Percentiles rank a stretch among this genome's conserved stretches.
These are phyloP conservation scores for Ptiloglossa arizonensis DNA, from an alignment of 1,140 invertebrate genomes.

Conservation along the genomic window DNA sequence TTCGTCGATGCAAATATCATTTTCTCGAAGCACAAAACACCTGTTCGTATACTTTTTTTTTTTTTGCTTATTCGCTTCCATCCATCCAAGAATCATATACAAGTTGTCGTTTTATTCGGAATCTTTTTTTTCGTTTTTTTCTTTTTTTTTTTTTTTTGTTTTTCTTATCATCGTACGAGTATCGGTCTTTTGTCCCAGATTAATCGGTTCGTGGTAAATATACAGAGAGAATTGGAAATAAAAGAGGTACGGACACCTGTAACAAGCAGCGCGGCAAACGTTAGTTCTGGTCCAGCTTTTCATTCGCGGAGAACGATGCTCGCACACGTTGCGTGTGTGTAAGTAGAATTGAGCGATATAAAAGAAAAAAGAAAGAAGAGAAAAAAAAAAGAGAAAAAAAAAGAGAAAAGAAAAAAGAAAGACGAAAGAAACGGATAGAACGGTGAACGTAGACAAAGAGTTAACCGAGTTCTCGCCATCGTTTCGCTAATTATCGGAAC, in stretches of 20 bases:
- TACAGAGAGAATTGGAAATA: too few species aligned
- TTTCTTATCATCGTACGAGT: background rate
- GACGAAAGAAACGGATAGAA: background rate
- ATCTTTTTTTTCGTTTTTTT: background rate
- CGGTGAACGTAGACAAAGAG: slow-evolving; percentile 3
- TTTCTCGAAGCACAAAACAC: background rate
- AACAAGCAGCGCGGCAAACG: too few species aligned
- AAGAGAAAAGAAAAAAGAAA: background rate
- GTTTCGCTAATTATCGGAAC: background rate
- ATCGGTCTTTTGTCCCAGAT: background rate
- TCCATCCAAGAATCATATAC: slow-evolving; percentile 13
- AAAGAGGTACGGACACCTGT: too few species aligned
- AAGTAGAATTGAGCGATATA: too few species aligned
- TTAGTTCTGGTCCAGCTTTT: too few species aligned
- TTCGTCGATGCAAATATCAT: background rate
- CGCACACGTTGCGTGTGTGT: background rate
- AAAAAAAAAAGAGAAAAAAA: background rate
- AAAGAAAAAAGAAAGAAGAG: too few species aligned
- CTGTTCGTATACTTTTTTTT: slow-evolving; percentile 3
- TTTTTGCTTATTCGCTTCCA: slow-evolving; percentile 4
- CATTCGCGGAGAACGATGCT: background rate
- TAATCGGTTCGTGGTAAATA: background rate
- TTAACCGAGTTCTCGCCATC: slow-evolving; percentile 12
- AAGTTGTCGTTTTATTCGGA: background rate
- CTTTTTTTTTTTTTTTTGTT: too few species aligned